These are phyloP conservation scores for Poeciliopsis occidentalis DNA, from an alignment of 2,113 vertebrate species.

Conservation along the genomic window DNA sequence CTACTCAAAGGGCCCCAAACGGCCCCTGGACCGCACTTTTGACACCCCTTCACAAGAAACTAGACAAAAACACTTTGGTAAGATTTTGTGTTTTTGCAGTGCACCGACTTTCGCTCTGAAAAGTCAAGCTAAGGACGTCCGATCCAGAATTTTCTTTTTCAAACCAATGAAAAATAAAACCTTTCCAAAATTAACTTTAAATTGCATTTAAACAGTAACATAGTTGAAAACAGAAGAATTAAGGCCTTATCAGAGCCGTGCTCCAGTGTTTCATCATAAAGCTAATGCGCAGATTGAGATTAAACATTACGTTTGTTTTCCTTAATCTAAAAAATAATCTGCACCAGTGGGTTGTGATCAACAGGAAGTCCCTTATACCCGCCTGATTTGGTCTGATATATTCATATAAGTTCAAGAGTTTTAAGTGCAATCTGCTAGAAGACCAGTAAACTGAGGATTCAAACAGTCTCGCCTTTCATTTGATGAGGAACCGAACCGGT, in stretches of 20 bases:
- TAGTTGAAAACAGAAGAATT: neutral
- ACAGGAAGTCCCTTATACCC: neutral
- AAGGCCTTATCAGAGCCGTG: neutral
- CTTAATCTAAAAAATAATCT: neutral
- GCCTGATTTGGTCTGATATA: neutral
- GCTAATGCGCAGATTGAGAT: neutral
- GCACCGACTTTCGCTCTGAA: too few species aligned
- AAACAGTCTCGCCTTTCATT: neutral
- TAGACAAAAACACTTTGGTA: too few species aligned
- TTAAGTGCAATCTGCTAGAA: conserved; percentile 32
- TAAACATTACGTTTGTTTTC: neutral
- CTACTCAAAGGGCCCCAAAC: too few species aligned
- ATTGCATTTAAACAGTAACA: neutral
- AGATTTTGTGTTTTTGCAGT: too few species aligned
- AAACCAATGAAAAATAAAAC: neutral
- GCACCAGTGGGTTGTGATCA: neutral
- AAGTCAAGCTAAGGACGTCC: too few species aligned
- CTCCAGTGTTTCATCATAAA: conserved; percentile 2
- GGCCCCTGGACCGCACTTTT: too few species aligned
- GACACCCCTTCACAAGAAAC: too few species aligned
- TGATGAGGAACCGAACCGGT: too few species aligned
- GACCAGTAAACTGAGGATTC: neutral
- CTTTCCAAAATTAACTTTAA: neutral
- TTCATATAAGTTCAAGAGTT: too few species aligned
- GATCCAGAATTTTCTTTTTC: too few species aligned